A percentile compares a stretch with the other conserved stretches of the same genome.
Evolutionary conservation across 2,888 invertebrate species (phyloP).

Genomic region (Candidula unifasciata): DNA sequence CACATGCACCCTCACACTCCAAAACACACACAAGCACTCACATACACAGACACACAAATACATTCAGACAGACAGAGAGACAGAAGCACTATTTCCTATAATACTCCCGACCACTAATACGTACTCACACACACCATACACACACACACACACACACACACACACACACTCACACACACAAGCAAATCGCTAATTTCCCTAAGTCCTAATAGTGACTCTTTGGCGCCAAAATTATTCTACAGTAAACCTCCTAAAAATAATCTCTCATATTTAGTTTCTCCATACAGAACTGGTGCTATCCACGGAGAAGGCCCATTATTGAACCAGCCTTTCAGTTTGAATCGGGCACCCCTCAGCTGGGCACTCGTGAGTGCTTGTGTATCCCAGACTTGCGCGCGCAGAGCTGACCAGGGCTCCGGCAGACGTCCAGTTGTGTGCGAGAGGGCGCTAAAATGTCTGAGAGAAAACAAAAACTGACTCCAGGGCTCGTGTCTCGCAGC

Average conservation of each 20-base stretch:
- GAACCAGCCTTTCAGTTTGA: too few relatives aligned
- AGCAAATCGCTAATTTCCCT: too few relatives aligned
- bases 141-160: slow-evolving; percentile 11
- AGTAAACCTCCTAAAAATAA: too few relatives aligned
- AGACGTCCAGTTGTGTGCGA: not conserved
- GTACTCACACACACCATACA: not conserved
- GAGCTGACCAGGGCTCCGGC: not conserved
- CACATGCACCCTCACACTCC: not conserved
- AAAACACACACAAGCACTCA: not conserved
- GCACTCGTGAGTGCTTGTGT: not conserved
- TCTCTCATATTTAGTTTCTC: too few relatives aligned
- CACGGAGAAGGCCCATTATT: too few relatives aligned
- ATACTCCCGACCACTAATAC: too few relatives aligned
- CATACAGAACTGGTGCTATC: too few relatives aligned
- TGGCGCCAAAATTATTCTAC: too few relatives aligned
- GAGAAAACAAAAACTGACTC: not conserved
- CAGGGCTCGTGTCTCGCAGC: not conserved
- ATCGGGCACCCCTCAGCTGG: too few relatives aligned
- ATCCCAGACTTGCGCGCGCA: not conserved
- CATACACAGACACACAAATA: slow-evolving; percentile 4
- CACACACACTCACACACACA: not conserved
- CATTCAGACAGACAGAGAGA: not conserved
- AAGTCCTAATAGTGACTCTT: too few relatives aligned
- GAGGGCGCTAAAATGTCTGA: not conserved
- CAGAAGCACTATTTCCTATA: too few relatives aligned